Conservation (phyloP, 2,888 invertebrate species). For the Trichopria drosophilae region DNA sequence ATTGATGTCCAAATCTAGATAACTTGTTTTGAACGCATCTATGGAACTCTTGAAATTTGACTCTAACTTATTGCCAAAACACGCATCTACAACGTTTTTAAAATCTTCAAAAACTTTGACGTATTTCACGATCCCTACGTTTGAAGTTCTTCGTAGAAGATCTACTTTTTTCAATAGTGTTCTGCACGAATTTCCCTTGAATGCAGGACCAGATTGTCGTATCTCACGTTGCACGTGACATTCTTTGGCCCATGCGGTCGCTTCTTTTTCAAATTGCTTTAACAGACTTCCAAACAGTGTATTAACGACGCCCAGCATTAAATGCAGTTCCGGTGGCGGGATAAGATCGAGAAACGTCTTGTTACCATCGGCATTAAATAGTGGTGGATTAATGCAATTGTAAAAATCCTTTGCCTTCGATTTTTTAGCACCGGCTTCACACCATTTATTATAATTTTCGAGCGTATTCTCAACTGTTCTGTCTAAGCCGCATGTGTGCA, state of each 20-base stretch:
- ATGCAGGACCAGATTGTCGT: neutral
- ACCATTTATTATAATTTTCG: constrained; percentile 1
- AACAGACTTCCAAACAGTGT: neutral
- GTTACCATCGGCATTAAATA: too few relatives aligned
- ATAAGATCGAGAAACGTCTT: too few relatives aligned
- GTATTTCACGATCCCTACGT: neutral
- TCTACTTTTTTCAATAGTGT: constrained; percentile 1
- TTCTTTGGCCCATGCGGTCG: neutral
- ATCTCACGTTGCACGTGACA: constrained; percentile 4
- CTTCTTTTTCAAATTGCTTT: constrained; percentile 1
- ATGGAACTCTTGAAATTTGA: neutral
- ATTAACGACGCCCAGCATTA: too few relatives aligned
- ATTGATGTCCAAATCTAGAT: too few relatives aligned
- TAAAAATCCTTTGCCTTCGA: neutral
- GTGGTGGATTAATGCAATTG: too few relatives aligned
- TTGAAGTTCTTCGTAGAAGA: constrained; percentile 2
- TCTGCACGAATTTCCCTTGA: too few relatives aligned
- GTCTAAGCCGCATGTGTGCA: neutral
- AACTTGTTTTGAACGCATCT: constrained; percentile 1
- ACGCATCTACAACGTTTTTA: neutral
- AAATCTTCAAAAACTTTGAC: constrained; percentile 2
- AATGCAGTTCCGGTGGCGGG: too few relatives aligned
- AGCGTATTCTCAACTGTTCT: constrained; percentile 2
- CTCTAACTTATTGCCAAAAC: neutral
- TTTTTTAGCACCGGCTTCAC: neutral